Evolutionary conservation across 92 coral and sea anemone genomes (phyloP), one percentile per base, ranked within the genome.

Genomic region (Epizoanthus illoricatus): DNA sequence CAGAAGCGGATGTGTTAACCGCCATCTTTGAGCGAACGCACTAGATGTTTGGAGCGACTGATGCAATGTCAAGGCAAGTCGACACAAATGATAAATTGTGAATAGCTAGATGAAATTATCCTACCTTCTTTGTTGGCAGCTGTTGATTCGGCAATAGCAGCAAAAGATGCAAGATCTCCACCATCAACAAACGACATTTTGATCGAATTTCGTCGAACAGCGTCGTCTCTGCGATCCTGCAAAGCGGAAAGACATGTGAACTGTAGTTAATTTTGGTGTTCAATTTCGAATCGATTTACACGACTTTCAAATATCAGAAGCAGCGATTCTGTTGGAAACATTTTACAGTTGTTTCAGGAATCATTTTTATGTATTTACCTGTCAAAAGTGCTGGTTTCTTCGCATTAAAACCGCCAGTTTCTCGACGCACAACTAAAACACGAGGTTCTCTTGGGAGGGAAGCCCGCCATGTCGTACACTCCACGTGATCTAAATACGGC

Each of bases 71-170:
- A 54, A 61, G 65, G 69, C 73, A 60, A 66, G 88, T 73, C 11
- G 52, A 42, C 67, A 60, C 13, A 45, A 69, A 49, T 21, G 40
- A 36, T 47, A 10, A 17, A 57, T 28, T 42, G 56, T 58, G 79
- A 64, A 41, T 17, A 13, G 28, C 83, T 75, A 65, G 43, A 24
- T 40, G 49, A 67, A 70, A 40, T 61, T 5, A 63, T 16, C 65
- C 71, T 87, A 91, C 97, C 93, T 89, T 90, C 97, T 85, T 86
- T 89, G 76, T 87, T 88, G 5, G 91, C 89, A 56, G 84, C 80
- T 19, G 94, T 89, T 33, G 97, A 93, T 75, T 89, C 94, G 40
- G 97, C 89, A 65, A 92, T 92, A 16, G 92, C 97, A 60, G 94
- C 97, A 76, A 88, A 90, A 18, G 92, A 89, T 33, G 97, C 91